A percentile compares a stretch with the other conserved stretches of the same genome.
phyloP scores from a whole-genome alignment of 37 sponge, comb jelly and placozoan species.

The Tethya wilhelma region DNA sequence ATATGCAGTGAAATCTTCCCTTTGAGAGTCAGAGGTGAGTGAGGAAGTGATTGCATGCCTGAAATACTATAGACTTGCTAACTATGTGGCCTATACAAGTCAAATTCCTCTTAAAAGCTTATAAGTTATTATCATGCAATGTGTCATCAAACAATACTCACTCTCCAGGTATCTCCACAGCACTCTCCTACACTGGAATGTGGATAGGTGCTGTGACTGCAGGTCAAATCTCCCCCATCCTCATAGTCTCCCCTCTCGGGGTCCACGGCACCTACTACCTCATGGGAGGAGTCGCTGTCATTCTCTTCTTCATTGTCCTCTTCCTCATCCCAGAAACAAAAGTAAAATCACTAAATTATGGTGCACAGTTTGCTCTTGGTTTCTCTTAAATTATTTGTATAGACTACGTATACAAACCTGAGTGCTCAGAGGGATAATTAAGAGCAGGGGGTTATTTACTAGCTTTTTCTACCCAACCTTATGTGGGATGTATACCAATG shows the following conservation, averaged over 20 bases:
- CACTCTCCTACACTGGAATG: too few relatives aligned
- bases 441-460: too few relatives aligned
- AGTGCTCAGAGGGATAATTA: too few relatives aligned
- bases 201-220: slow-evolving; percentile 69
- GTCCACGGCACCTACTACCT: slow-evolving; percentile 61
- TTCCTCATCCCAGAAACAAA: slow-evolving; percentile 67
- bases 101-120: slow-evolving; percentile 50
- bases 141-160: too few relatives aligned
- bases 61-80: too few relatives aligned
- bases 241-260: slow-evolving; percentile 29
- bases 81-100: slow-evolving; percentile 50
- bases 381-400: background rate
- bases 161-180: too few relatives aligned
- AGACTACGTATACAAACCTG: background rate
- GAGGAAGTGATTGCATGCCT: slow-evolving; percentile 48
- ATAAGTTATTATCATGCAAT: slow-evolving; percentile 71
- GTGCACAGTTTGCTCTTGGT: background rate
- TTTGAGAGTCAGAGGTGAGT: slow-evolving; percentile 60
- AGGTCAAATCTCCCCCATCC: slow-evolving; percentile 57
- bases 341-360: too few relatives aligned
- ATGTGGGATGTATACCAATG: too few relatives aligned
- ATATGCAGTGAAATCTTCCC: slow-evolving; percentile 74
- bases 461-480: too few relatives aligned
- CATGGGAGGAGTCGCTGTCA: slow-evolving; percentile 11
- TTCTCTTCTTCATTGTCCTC: slow-evolving; percentile 40